These are phyloP conservation scores for Drosophila ficusphila DNA, from an alignment of 1,140 invertebrate species.

Conservation along the genomic window DNA sequence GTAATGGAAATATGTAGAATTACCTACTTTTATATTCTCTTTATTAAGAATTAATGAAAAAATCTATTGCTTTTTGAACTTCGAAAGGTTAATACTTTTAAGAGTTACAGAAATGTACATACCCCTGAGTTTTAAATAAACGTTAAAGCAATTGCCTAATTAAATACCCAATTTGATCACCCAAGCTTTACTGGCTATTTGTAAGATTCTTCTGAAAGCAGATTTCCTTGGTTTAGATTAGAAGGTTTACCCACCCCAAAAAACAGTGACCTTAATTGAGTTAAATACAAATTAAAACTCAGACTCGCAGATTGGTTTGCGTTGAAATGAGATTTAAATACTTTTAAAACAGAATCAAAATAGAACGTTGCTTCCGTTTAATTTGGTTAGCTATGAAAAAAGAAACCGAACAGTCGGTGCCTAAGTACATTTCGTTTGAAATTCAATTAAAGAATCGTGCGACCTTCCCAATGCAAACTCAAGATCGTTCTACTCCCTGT, in stretches of 20 bases:
- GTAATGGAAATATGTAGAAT: not conserved
- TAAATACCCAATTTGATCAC: not conserved
- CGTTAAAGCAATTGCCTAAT: not conserved
- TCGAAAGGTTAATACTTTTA: no score
- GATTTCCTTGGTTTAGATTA: conserved; percentile 45
- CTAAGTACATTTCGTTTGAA: conserved; percentile 76
- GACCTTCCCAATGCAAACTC: conserved; percentile 50
- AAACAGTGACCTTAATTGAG: conserved; percentile 36
- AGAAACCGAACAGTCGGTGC: conserved; percentile 2
- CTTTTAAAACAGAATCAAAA: conserved; percentile 19
- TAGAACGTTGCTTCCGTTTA: conserved; percentile 25
- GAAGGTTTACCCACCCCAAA: not conserved
- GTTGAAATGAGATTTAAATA: conserved; percentile 19
- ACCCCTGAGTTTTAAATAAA: not conserved
- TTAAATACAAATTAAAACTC: conserved; percentile 15
- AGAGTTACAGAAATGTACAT: not conserved
- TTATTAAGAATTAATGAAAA: no score
- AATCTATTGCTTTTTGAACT: no score
- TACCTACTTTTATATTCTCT: not conserved
- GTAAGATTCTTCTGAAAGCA: conserved; percentile 33
- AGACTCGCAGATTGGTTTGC: conserved; percentile 8
- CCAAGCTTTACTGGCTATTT: not conserved
- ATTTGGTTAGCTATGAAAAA: conserved; percentile 20
- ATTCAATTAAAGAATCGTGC: conserved; percentile 68
- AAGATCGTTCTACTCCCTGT: conserved; percentile 26